Base-by-base conservation (phyloP, 2,113 vertebrate species). In the Pterophyllum scalare region DNA sequence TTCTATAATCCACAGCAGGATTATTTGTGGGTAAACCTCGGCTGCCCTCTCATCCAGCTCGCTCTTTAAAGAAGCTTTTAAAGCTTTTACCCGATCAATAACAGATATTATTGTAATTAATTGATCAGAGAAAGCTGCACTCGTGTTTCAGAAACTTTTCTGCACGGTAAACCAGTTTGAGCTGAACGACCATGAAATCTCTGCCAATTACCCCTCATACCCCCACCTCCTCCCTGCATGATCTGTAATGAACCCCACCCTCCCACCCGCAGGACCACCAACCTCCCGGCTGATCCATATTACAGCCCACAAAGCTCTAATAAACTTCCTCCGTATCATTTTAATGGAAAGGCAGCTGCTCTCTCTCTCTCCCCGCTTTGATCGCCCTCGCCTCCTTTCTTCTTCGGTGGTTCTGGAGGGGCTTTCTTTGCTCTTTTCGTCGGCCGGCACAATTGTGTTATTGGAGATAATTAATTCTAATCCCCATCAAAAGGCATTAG, bases 381-480 rank as follows among this genome's bases (percentile, higher is more conserved):
- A 72, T 72, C 67, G 22, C 57, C 54, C 77, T 92, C 89, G 89
- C 86, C 86, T 84, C 89, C 26, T 72, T 72, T 72, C 67, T 72
- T 72, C 46, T 72, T 84, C 88, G 92, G 82, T 95, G 94, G 94
- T 95, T 96, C 95, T 96, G 94, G 95, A 96, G 94, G 96, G 96
- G 94, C 92, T 96, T 95, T 95, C 97, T 98, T 98, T 99, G 98
- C 98, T 98, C 98, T 99, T 99, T 99, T 99, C 96, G 96, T 96
- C 96, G 95, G 96, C 94, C 92, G 95, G 96, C 96, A 98, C 98
- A 98, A 98, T 98, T 96, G 96, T 97, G 97, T 98, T 99, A 97
- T 98, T 98, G 97, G 97, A 97, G 96, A 99, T 98, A 99, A 99
- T 99, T 96, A 98, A 99, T 99, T 98, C 97, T 97, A 97, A 98